These are phyloP conservation scores for Leucopsar rothschildi DNA, from an alignment of 2,113 vertebrate species.

Conservation along the genomic window DNA sequence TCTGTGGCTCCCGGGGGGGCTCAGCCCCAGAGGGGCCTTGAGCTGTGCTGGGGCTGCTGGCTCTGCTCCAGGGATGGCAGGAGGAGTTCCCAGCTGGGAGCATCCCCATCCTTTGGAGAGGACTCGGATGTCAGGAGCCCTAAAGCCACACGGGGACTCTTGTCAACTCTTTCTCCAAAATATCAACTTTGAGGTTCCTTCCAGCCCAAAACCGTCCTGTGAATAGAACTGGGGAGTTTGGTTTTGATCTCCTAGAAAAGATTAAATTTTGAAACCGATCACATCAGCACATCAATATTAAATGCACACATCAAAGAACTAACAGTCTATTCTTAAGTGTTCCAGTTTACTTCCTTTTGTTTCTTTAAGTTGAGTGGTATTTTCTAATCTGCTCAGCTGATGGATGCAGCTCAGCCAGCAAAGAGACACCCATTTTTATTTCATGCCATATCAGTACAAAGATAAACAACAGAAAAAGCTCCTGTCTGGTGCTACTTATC, in stretches of 20 bases:
- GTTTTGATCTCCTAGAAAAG: neutral
- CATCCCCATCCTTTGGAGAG: fast-evolving
- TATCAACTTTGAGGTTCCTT: neutral
- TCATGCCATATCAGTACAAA: neutral
- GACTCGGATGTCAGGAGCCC: neutral
- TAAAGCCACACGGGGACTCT: fast-evolving
- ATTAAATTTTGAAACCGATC: neutral
- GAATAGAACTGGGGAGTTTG: neutral
- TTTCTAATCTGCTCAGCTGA: neutral
- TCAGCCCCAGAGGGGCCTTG: neutral
- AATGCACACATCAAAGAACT: neutral
- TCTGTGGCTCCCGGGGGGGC: neutral
- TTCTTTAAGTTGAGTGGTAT: neutral
- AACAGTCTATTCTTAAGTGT: neutral
- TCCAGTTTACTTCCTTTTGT: neutral
- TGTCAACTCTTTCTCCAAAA: neutral
- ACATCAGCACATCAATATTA: neutral
- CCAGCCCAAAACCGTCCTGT: neutral
- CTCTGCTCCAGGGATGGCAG: fast-evolving
- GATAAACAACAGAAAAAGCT: neutral
- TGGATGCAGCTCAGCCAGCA: neutral
- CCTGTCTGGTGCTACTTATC: neutral
- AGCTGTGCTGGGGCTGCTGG: neutral
- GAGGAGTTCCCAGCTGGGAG: fast-evolving
- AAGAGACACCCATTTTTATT: neutral